A percentile compares a stretch with the other conserved stretches of the same genome.
phyloP scores from a whole-genome alignment of 2,888 invertebrate species.

The Synanthedon vespiformis region DNA sequence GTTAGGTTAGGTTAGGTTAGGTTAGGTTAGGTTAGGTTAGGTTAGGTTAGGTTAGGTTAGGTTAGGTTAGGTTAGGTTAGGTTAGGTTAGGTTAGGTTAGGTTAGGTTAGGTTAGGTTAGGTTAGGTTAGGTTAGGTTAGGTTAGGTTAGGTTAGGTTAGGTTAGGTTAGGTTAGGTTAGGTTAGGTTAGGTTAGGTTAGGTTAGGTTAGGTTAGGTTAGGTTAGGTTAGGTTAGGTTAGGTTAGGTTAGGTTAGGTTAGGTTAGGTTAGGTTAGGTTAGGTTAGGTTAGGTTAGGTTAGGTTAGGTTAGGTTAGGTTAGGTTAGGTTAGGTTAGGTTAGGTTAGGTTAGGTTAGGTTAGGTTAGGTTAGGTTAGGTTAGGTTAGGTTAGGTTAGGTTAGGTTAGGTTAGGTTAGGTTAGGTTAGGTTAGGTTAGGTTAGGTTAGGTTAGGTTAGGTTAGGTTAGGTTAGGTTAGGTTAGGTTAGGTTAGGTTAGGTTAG shows the following conservation, averaged over 20 bases:
- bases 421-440: conserved; percentile 5
- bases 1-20: conserved; percentile 13
- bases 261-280: conserved; percentile 8
- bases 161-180: conserved; percentile 9
- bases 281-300: conserved; percentile 9
- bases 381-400: conserved; percentile 7
- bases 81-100: no score
- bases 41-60: conserved; percentile 5
- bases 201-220: conserved; percentile 10
- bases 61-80: no score
- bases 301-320: conserved; percentile 9
- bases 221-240: conserved; percentile 10
- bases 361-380: conserved; percentile 10
- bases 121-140: conserved; percentile 7
- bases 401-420: conserved; percentile 8
- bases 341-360: conserved; percentile 11
- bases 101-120: background rate
- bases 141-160: conserved; percentile 9
- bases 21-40: conserved; percentile 14
- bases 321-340: conserved; percentile 10
- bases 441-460: conserved; percentile 6
- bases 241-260: conserved; percentile 6
- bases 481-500: background rate
- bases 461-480: conserved; percentile 4
- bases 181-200: conserved; percentile 9